These are phyloP conservation scores for Spodoptera littoralis DNA, from an alignment of 2,888 invertebrate genomes.

Conservation along the genomic window DNA sequence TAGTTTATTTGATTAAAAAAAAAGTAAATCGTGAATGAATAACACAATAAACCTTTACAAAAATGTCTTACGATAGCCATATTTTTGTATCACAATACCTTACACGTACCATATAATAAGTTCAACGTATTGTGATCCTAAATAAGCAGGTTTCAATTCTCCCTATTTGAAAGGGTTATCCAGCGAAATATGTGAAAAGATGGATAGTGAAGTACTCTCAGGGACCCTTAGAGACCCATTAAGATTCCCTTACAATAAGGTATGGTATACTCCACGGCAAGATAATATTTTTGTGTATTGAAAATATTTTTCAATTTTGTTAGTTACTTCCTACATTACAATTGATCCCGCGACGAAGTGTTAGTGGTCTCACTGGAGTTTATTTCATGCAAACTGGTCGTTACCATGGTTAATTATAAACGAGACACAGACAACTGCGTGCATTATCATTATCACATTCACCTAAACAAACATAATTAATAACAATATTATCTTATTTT, in stretches of 20 bases:
- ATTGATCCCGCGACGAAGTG: background rate
- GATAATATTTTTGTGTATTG: conserved; percentile 7
- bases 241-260: conserved; percentile 33
- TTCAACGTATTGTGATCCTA: conserved; percentile 36
- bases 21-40: background rate
- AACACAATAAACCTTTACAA: conserved; percentile 1
- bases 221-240: conserved; percentile 35
- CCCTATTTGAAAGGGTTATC: conserved; percentile 47
- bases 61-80: conserved; percentile 3
- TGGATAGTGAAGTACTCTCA: conserved; percentile 38
- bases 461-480: conserved; percentile 3
- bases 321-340: conserved; percentile 4
- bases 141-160: conserved; percentile 51
- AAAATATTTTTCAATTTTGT: conserved; percentile 5
- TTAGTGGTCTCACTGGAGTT: conserved; percentile 1
- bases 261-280: conserved; percentile 10
- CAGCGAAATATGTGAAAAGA: conserved; percentile 42
- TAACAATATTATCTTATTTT: background rate
- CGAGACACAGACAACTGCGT: background rate
- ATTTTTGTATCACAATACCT: conserved; percentile 22
- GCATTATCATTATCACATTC: background rate
- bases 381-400: conserved; percentile 2
- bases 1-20: no score
- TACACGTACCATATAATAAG: conserved; percentile 29
- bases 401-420: conserved; percentile 10